A percentile compares a stretch with the other conserved stretches of the same genome.
These are phyloP conservation scores for Mus spicilegus DNA, from an alignment of 2,113 vertebrate species.

Conservation along the genomic window DNA sequence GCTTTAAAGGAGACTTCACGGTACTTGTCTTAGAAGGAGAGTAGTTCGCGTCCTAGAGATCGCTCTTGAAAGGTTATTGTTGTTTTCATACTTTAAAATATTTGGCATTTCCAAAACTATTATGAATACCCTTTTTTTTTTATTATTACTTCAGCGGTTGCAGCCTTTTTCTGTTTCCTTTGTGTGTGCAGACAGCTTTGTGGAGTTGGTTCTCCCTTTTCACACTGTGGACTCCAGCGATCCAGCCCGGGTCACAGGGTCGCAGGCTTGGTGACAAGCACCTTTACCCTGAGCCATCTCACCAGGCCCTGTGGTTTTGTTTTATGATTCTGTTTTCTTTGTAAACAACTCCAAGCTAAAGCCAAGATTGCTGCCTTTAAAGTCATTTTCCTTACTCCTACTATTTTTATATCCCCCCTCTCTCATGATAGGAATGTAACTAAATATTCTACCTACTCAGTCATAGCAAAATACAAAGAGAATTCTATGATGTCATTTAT, in stretches of 20 bases:
- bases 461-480: conserved; percentile 43
- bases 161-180: neutral
- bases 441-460: conserved; percentile 40
- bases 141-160: neutral
- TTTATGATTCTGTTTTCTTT: neutral
- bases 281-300: neutral
- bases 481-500: conserved; percentile 52
- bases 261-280: neutral
- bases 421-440: conserved; percentile 41
- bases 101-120: conserved; percentile 46
- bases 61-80: conserved; percentile 25
- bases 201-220: neutral
- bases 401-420: neutral
- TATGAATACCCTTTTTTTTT: conserved; percentile 67
- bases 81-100: neutral
- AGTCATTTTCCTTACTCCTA: conserved; percentile 31
- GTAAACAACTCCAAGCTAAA: neutral
- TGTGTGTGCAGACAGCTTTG: neutral
- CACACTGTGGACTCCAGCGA: neutral
- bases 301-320: neutral
- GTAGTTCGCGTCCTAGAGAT: conserved; percentile 58
- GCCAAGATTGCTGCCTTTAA: neutral
- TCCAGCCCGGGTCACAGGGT: neutral
- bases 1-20: neutral
- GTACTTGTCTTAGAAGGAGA: conserved; percentile 36